These are phyloP conservation scores for Hoplias malabaricus DNA, from an alignment of 2,113 vertebrate genomes.

Conservation along the genomic window DNA sequence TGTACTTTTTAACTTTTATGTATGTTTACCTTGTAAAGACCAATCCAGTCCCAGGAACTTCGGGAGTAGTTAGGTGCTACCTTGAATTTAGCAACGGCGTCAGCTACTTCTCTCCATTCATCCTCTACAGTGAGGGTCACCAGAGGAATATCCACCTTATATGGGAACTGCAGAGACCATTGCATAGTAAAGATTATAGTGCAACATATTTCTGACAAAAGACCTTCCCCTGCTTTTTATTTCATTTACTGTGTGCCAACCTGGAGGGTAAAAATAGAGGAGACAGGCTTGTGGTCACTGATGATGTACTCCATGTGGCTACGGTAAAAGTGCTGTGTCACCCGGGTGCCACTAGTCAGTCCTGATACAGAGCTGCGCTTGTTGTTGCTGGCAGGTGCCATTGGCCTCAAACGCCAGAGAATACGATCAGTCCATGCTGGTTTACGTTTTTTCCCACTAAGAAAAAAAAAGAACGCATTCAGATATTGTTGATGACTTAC, in stretches of 20 bases:
- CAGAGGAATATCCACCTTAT: slow-evolving; percentile 79
- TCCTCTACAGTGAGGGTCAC: slow-evolving; percentile 85
- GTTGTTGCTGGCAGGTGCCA: slow-evolving; percentile 59
- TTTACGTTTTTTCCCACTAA: slow-evolving; percentile 92
- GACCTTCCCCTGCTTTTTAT: background rate
- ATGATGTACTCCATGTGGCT: slow-evolving; percentile 93
- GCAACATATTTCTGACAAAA: background rate
- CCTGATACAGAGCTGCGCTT: slow-evolving; percentile 44
- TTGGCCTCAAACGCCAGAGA: slow-evolving; percentile 89
- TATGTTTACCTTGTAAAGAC: slow-evolving; percentile 85
- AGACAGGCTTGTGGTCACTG: slow-evolving; percentile 97
- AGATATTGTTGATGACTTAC: no score
- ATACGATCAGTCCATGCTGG: slow-evolving; percentile 98
- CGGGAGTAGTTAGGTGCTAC: slow-evolving; percentile 80
- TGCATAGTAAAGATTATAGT: background rate
- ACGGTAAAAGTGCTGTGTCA: slow-evolving; percentile 86
- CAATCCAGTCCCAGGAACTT: slow-evolving; percentile 98
- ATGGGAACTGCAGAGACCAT: slow-evolving; percentile 80
- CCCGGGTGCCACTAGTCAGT: slow-evolving; percentile 71
- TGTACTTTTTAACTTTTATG: background rate
- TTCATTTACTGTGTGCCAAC: slow-evolving; percentile 67
- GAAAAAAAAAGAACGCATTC: background rate
- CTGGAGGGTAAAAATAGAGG: slow-evolving; percentile 85
- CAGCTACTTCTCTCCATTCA: slow-evolving; percentile 85
- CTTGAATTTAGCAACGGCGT: slow-evolving; percentile 84